These are phyloP conservation scores for Drosophila tsacasi DNA, from an alignment of 1,140 invertebrate genomes.

Conservation along the genomic window DNA sequence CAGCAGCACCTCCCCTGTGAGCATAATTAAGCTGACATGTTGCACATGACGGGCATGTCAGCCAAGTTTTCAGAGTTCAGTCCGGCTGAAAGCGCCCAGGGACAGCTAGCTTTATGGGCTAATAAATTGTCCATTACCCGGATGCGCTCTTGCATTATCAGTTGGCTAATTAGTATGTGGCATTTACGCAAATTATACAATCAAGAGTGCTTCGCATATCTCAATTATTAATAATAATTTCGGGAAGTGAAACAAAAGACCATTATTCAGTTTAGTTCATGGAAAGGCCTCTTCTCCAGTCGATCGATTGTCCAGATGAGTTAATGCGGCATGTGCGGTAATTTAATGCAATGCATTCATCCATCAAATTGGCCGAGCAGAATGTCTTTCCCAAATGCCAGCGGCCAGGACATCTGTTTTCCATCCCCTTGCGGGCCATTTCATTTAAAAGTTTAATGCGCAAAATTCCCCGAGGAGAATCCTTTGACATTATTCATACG, in stretches of 20 bases:
- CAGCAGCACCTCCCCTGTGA: slow-evolving; percentile 9
- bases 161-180: slow-evolving; percentile 31
- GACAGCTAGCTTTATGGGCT: slow-evolving; percentile 24
- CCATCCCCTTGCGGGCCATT: slow-evolving; percentile 12
- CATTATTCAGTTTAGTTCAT: slow-evolving; percentile 3
- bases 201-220: slow-evolving; percentile 3
- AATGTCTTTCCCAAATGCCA: slow-evolving; percentile 12
- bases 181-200: slow-evolving; percentile 28
- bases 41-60: slow-evolving; percentile 74
- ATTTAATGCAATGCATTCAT: slow-evolving; percentile 22
- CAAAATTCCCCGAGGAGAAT: background rate
- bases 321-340: slow-evolving; percentile 19
- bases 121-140: slow-evolving; percentile 51
- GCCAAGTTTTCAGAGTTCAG: slow-evolving; percentile 44
- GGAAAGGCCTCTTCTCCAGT: background rate
- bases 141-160: slow-evolving; percentile 24
- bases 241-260: background rate
- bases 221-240: slow-evolving; percentile 30
- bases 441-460: slow-evolving; percentile 30
- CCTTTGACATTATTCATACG: slow-evolving; percentile 33
- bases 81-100: background rate
- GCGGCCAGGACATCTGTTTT: slow-evolving; percentile 22
- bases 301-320: slow-evolving; percentile 9
- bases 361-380: slow-evolving; percentile 10
- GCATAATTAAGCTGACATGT: slow-evolving; percentile 73